Evolutionary conservation across 2,113 vertebrate genomes (phyloP).

Genomic region (Actenoides lindsayi): DNA sequence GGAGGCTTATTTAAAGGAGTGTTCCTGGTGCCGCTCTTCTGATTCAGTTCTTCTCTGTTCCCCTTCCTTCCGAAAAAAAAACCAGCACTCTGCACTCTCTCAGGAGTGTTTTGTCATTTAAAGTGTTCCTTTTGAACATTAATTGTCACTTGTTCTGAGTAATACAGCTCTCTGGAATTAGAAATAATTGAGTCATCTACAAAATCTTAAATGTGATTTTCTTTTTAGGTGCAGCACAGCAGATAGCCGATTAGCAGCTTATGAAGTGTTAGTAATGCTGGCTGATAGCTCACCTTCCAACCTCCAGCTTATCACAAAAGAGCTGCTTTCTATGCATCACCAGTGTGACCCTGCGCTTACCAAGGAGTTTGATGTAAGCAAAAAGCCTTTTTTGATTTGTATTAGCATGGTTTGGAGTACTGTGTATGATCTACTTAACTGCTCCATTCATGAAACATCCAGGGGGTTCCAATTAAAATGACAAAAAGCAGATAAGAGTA

Average conservation of each 20-base stretch:
- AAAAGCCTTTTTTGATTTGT: not conserved
- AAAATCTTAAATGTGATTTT: conserved; percentile 19
- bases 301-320: conserved; percentile 91
- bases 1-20: not conserved
- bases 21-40: not conserved
- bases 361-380: conserved; percentile 96
- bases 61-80: not conserved
- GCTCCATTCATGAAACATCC: not conserved
- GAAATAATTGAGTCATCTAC: conserved; percentile 13
- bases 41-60: not conserved
- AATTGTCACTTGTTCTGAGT: not conserved
- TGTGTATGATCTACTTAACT: not conserved
- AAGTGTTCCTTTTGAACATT: not conserved
- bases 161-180: not conserved
- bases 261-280: conserved; percentile 97
- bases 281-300: conserved; percentile 96
- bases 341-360: conserved; percentile 94
- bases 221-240: conserved; percentile 91
- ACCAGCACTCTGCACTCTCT: not conserved
- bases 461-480: not conserved
- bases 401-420: not conserved
- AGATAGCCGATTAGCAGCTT: conserved; percentile 94
- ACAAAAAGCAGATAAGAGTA: not conserved
- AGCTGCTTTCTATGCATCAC: conserved; percentile 97
- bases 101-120: not conserved